Conservation (phyloP, 2,888 invertebrate species). For the Lithosia quadra region DNA sequence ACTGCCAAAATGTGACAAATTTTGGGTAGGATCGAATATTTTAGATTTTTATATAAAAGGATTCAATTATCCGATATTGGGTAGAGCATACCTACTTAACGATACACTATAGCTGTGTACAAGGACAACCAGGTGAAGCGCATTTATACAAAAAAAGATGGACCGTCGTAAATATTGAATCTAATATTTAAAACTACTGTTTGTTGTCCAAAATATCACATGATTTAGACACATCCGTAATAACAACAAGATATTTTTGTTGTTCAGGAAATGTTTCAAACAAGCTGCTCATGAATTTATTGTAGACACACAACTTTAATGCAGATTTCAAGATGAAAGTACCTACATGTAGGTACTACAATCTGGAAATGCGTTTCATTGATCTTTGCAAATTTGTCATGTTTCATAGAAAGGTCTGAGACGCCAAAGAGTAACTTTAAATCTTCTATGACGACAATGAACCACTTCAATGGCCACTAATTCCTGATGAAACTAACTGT, state of each 20-base stretch:
- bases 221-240: background rate
- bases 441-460: too few species aligned
- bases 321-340: background rate
- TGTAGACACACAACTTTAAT: background rate
- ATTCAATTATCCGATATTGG: background rate
- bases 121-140: constrained; percentile 2
- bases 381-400: background rate
- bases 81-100: background rate
- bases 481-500: too few species aligned
- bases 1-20: background rate
- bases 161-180: constrained; percentile 27
- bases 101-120: background rate
- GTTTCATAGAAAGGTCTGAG: too few species aligned
- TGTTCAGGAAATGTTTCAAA: constrained; percentile 6
- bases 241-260: constrained; percentile 5
- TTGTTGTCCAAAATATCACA: constrained; percentile 5
- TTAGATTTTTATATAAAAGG: background rate
- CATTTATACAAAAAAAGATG: constrained; percentile 30
- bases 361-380: background rate
- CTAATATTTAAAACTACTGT: constrained; percentile 35
- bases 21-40: background rate
- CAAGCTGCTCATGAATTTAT: background rate
- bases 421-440: too few species aligned
- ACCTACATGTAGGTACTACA: background rate
- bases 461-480: too few species aligned